Conservation (phyloP, 2,888 invertebrate species). For the Archips crataeganus region DNA sequence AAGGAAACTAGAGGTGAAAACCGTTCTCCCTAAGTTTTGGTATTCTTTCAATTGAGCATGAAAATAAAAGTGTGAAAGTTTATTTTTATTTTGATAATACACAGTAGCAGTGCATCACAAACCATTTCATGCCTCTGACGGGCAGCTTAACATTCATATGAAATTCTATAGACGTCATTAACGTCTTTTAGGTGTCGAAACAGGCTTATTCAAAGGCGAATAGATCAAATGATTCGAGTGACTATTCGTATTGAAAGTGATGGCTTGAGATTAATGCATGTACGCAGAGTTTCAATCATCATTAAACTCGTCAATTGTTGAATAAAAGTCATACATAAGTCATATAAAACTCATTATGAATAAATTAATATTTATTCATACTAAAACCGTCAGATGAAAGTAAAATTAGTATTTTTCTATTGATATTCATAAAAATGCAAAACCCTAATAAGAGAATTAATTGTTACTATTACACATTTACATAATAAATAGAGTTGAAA, state of each 20-base stretch:
- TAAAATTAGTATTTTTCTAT: no score
- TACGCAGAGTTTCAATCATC: background rate
- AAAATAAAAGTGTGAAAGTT: background rate
- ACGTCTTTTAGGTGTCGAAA: slow-evolving; percentile 33
- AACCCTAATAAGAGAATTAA: no score
- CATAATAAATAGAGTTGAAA: no score
- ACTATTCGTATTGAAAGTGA: slow-evolving; percentile 6
- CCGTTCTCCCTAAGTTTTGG: no score
- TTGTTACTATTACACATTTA: no score
- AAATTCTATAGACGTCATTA: slow-evolving; percentile 41
- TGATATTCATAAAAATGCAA: no score
- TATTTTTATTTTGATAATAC: background rate
- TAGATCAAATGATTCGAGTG: slow-evolving; percentile 32
- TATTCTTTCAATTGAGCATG: background rate
- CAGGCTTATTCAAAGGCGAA: slow-evolving; percentile 28
- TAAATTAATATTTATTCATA: no score
- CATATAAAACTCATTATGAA: no score
- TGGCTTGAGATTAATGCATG: background rate
- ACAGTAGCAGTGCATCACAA: slow-evolving; percentile 10
- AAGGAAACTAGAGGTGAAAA: background rate
- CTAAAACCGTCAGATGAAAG: no score
- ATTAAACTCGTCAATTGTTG: background rate
- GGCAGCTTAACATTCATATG: slow-evolving; percentile 33
- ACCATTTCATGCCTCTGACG: slow-evolving; percentile 14
- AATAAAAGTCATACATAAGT: background rate